Percentiles rank a stretch among this genome's conserved stretches.
Conservation (phyloP, 2,113 vertebrate genomes). For the Sphyrna mokarran region DNA sequence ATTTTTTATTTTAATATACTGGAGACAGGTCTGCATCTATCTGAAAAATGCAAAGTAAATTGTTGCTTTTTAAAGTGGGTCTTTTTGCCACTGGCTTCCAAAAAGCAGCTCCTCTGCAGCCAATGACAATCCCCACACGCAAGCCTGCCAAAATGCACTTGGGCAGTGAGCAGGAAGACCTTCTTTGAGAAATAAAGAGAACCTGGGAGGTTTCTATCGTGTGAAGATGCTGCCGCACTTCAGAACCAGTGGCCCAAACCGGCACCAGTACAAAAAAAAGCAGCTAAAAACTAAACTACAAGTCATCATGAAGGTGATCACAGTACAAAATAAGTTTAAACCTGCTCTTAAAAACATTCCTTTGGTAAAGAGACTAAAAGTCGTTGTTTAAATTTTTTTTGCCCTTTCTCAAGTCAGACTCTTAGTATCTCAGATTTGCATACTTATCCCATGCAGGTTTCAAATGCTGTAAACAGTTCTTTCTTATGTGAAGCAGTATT, state of each 20-base stretch:
- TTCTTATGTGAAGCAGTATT: slow-evolving; percentile 38
- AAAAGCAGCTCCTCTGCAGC: not conserved
- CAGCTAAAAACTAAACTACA: slow-evolving; percentile 43
- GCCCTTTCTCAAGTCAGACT: slow-evolving; percentile 35
- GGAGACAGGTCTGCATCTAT: not conserved
- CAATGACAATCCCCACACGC: not conserved
- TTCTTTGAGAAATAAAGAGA: slow-evolving; percentile 53
- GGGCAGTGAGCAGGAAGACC: slow-evolving; percentile 41
- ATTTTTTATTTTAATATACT: not conserved
- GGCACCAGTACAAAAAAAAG: slow-evolving; percentile 47
- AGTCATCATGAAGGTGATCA: slow-evolving; percentile 47
- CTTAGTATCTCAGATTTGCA: not conserved
- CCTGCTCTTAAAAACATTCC: slow-evolving; percentile 50
- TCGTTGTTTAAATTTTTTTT: slow-evolving; percentile 46
- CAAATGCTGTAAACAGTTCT: slow-evolving; percentile 47
- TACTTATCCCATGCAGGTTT: slow-evolving; percentile 48
- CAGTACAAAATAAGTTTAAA: slow-evolving; percentile 35
- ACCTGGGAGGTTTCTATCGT: slow-evolving; percentile 54
- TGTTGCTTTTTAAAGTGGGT: not conserved
- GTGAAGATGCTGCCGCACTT: slow-evolving; percentile 47
- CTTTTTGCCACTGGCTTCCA: not conserved
- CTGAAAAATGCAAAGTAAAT: not conserved
- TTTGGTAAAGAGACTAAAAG: slow-evolving; percentile 61
- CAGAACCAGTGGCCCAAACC: slow-evolving; percentile 45
- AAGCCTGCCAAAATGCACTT: not conserved